These are phyloP conservation scores for Rattus norvegicus DNA, from an alignment of 2,113 vertebrate genomes.

Conservation along the genomic window GRCr8 NC_086032.1:65432501-65433000, in stretches of 20 bases:
- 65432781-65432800: not conserved
- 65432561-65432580: not conserved
- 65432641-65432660: not conserved
- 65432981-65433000: not conserved
- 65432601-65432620: not conserved
- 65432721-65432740: fast-evolving
- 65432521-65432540: not conserved
- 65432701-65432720: too few species aligned
- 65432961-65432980: not conserved
- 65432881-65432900: not conserved
- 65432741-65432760: not conserved
- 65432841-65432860: not conserved
- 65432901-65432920: not conserved
- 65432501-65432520: not conserved
- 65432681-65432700: not conserved
- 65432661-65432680: not conserved
- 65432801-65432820: not conserved
- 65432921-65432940: not conserved
- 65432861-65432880: not conserved
- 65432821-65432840: not conserved
- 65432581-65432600: not conserved
- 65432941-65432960: not conserved
- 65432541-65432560: not conserved
- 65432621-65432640: not conserved
- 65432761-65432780: not conserved